phyloP scores from a whole-genome alignment of 2,113 vertebrate genomes.

The Hiodon tergisus region DNA sequence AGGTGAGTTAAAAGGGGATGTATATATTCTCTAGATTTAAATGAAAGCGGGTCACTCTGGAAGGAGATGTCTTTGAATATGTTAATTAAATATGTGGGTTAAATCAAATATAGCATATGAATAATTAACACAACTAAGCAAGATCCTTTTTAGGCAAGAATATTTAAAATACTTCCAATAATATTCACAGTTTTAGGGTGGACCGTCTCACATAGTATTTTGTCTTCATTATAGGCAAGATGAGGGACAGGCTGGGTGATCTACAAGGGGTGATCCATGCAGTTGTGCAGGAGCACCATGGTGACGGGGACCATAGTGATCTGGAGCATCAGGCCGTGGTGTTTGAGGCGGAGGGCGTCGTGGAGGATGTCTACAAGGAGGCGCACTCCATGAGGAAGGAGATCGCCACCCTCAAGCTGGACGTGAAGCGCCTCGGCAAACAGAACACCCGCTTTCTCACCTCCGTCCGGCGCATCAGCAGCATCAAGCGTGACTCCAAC shows the following conservation, averaged over 20 bases:
- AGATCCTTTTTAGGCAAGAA: neutral
- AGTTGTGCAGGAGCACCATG: conserved; percentile 33
- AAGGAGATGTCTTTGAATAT: too few species aligned
- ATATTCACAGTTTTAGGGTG: too few species aligned
- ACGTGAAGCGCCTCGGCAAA: conserved; percentile 81
- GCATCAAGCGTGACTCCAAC: conserved; percentile 91
- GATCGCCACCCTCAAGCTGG: conserved; percentile 66
- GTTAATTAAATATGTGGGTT: too few species aligned
- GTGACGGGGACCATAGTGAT: conserved; percentile 37
- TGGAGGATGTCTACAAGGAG: conserved; percentile 74
- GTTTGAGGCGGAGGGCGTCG: conserved; percentile 76
- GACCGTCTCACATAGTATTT: neutral
- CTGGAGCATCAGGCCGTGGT: conserved; percentile 54
- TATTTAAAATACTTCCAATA: neutral
- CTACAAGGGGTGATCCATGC: conserved; percentile 56
- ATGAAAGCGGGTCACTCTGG: too few species aligned
- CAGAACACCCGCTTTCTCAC: conserved; percentile 91
- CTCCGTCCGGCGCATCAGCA: conserved; percentile 89
- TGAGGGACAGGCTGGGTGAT: conserved; percentile 85
- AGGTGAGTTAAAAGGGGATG: neutral
- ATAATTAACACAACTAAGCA: neutral
- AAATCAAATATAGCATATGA: neutral
- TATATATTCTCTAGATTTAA: neutral
- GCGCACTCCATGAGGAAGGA: conserved; percentile 74
- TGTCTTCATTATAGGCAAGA: conserved; percentile 60